Percentiles rank a stretch among this genome's conserved stretches.
Conservation (phyloP, 1,140 invertebrate genomes). For the Chlorops oryzae region DNA sequence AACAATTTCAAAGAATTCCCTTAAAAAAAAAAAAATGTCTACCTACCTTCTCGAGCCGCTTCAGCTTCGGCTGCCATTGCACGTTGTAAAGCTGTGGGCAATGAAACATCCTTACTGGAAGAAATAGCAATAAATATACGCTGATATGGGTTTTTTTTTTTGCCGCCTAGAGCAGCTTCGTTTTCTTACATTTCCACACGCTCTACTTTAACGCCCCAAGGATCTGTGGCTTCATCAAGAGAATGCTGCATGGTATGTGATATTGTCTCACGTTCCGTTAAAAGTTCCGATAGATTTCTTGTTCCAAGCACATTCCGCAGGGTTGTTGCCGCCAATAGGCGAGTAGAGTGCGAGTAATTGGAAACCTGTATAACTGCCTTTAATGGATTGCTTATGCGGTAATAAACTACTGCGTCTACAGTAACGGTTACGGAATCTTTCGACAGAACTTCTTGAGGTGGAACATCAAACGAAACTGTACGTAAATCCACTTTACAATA, state of each 20-base stretch:
- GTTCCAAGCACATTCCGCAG: conserved; percentile 88
- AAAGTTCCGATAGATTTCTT: conserved; percentile 65
- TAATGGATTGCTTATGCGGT: conserved; percentile 69
- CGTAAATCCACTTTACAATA: conserved; percentile 84
- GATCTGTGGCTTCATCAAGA: conserved; percentile 75
- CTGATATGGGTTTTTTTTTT: too few species aligned
- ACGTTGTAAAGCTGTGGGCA: conserved; percentile 76
- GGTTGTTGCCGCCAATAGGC: conserved; percentile 79
- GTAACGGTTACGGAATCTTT: conserved; percentile 90
- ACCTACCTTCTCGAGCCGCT: conserved; percentile 62
- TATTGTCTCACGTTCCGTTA: conserved; percentile 81
- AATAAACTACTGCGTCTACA: conserved; percentile 90
- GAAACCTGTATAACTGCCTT: conserved; percentile 75
- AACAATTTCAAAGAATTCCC: too few species aligned
- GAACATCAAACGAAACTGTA: conserved; percentile 58
- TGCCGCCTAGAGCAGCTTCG: too few species aligned
- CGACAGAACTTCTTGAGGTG: conserved; percentile 69
- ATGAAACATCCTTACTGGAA: conserved; percentile 81
- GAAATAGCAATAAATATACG: too few species aligned
- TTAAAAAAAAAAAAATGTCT: too few species aligned
- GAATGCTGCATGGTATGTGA: conserved; percentile 50
- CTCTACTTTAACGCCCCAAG: conserved; percentile 95
- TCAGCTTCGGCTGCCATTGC: conserved; percentile 86
- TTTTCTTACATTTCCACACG: conserved; percentile 84
- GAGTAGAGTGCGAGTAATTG: conserved; percentile 75